phyloP scores from a whole-genome alignment of 2,797 vertebrate species.

The Sylvia borin region DNA sequence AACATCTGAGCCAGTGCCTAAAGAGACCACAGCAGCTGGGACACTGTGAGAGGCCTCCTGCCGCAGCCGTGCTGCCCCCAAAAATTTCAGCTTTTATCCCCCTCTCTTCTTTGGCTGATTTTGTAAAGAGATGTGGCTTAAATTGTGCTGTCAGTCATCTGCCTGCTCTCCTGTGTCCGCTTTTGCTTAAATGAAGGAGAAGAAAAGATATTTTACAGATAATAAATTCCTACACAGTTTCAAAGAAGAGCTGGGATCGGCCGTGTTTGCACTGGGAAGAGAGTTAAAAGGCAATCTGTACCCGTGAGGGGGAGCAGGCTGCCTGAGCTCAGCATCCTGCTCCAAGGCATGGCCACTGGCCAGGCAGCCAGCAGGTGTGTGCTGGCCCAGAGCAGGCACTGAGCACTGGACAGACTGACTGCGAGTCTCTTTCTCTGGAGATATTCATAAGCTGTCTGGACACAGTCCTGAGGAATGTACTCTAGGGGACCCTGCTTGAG shows the following conservation, averaged over 20 bases:
- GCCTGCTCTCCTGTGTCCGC: rapidly evolving
- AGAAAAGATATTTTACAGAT: background rate
- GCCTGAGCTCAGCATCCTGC: rapidly evolving
- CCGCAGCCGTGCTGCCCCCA: rapidly evolving
- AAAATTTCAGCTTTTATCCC: background rate
- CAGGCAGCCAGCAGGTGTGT: rapidly evolving
- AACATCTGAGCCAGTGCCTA: background rate
- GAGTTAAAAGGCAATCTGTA: background rate
- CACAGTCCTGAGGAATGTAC: background rate
- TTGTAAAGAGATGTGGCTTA: too few relatives aligned
- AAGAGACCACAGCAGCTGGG: background rate
- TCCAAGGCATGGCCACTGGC: rapidly evolving
- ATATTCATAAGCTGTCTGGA: background rate
- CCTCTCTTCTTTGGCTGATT: background rate
- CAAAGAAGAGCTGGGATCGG: rapidly evolving
- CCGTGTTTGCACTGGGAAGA: background rate
- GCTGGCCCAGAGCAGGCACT: background rate
- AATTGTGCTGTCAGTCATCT: background rate
- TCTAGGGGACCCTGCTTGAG: background rate
- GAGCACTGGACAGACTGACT: background rate
- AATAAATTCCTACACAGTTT: rapidly evolving
- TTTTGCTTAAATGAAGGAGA: background rate
- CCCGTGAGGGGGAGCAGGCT: too few relatives aligned
- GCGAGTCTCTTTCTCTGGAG: background rate
- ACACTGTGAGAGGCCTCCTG: background rate